Evolutionary conservation across 2,797 vertebrate genomes (phyloP).

Genomic region (Melanotaenia maccullochi): DNA sequence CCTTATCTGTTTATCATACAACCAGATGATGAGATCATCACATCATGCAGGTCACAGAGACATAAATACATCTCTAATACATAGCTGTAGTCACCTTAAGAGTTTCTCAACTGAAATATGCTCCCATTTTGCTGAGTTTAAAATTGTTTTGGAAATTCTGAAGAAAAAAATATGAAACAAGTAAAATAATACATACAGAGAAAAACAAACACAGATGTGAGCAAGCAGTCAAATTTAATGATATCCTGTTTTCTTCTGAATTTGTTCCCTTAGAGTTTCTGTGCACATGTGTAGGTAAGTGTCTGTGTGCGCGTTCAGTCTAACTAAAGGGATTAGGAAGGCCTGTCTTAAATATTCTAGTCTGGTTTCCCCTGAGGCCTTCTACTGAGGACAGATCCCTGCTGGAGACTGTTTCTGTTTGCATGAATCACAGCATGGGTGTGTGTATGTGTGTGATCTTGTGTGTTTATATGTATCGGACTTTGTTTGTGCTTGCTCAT

Average conservation of each 20-base stretch:
- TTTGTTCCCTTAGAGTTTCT: conserved; percentile 49
- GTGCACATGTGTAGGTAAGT: conserved; percentile 12
- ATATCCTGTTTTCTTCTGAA: conserved; percentile 77
- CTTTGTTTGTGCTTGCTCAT: conserved; percentile 58
- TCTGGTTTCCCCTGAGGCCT: conserved; percentile 73
- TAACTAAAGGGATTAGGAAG: conserved; percentile 75
- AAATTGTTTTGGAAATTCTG: conserved; percentile 51
- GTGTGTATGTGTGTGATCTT: conserved; percentile 47
- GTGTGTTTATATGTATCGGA: conserved; percentile 61
- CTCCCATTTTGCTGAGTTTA: not conserved
- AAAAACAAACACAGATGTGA: conserved; percentile 63
- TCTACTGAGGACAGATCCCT: conserved; percentile 78
- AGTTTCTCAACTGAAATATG: not conserved
- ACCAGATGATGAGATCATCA: conserved; percentile 16
- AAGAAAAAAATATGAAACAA: conserved; percentile 40
- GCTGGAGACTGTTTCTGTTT: conserved; percentile 74
- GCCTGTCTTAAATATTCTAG: conserved; percentile 75
- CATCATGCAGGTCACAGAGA: conserved; percentile 2
- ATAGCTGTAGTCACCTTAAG: not conserved
- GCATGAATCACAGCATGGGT: conserved; percentile 68
- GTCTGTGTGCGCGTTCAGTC: conserved; percentile 53
- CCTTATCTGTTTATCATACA: conserved; percentile 17
- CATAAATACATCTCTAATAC: not conserved
- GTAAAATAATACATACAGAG: conserved; percentile 34
- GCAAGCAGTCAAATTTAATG: conserved; percentile 48